phyloP scores from a whole-genome alignment of 2,888 invertebrate genomes.

The Hecatera dysodea region DNA sequence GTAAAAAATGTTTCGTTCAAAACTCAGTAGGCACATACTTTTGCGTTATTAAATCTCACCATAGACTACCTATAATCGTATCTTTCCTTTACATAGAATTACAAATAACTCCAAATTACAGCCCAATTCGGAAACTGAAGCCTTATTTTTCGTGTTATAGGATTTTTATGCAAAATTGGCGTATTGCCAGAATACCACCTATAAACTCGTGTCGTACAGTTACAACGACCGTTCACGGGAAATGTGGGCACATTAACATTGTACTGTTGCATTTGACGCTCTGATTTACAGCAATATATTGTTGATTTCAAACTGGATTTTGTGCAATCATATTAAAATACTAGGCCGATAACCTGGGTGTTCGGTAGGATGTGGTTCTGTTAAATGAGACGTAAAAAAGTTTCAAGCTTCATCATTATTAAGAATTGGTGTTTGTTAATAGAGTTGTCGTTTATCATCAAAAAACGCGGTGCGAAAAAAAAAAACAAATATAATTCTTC shows the following conservation, averaged over 20 bases:
- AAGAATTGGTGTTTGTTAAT: conserved; percentile 3
- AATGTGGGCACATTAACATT: conserved; percentile 51
- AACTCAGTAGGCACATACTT: too few relatives aligned
- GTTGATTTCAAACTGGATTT: not conserved
- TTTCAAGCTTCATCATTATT: not conserved
- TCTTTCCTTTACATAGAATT: not conserved
- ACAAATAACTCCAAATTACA: conserved; percentile 24
- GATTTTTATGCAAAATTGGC: conserved; percentile 58
- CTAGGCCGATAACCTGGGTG: not conserved
- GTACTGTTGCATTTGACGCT: conserved; percentile 41
- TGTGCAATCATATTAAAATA: conserved; percentile 27
- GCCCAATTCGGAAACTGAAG: conserved; percentile 14
- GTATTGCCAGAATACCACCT: conserved; percentile 48
- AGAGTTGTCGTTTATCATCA: not conserved
- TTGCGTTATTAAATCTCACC: not conserved
- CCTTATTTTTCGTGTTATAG: conserved; percentile 23
- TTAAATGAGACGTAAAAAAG: conserved; percentile 17
- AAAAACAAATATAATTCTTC: not conserved
- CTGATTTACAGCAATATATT: conserved; percentile 39
- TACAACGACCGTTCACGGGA: conserved; percentile 50
- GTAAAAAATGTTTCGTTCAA: too few relatives aligned
- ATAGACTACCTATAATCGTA: not conserved
- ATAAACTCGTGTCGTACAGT: conserved; percentile 40
- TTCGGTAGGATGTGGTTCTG: not conserved
- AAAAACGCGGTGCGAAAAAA: not conserved